phyloP scores from a whole-genome alignment of 2,797 vertebrate species.

The Sebastes variabilis region DNA sequence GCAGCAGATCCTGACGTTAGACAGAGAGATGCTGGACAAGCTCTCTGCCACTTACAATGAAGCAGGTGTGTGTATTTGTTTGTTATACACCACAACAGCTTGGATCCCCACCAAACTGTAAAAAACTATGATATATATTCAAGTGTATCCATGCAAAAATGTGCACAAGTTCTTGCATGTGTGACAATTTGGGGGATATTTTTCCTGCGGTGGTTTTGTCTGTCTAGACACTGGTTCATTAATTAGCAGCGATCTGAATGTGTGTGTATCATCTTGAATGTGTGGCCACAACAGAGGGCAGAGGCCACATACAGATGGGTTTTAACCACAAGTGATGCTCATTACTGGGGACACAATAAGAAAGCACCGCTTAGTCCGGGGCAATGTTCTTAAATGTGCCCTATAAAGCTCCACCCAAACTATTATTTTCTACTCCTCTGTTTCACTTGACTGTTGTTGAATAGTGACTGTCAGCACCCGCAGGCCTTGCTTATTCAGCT shows the following conservation, averaged over 20 bases:
- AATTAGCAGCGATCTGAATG: background rate
- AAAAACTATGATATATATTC: background rate
- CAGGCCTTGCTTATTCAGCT: constrained; percentile 76
- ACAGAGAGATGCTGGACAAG: constrained; percentile 94
- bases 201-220: background rate
- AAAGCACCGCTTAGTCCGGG: background rate
- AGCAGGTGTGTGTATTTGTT: constrained; percentile 85
- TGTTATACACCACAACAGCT: background rate
- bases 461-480: constrained; percentile 67
- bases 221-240: background rate
- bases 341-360: background rate
- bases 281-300: constrained; percentile 4
- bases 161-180: background rate
- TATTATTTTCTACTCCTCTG: constrained; percentile 46
- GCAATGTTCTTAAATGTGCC: constrained; percentile 27
- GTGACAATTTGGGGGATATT: background rate
- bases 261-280: background rate
- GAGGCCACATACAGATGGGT: constrained; percentile 10
- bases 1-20: constrained; percentile 93
- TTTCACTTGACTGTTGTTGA: constrained; percentile 60
- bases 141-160: background rate
- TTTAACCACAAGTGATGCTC: background rate
- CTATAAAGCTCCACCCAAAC: constrained; percentile 33
- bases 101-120: background rate
- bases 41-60: constrained; percentile 93